Percentiles rank a stretch among this genome's conserved stretches.
phyloP scores from a whole-genome alignment of 2,113 vertebrate species.

The Hylia prasina region DNA sequence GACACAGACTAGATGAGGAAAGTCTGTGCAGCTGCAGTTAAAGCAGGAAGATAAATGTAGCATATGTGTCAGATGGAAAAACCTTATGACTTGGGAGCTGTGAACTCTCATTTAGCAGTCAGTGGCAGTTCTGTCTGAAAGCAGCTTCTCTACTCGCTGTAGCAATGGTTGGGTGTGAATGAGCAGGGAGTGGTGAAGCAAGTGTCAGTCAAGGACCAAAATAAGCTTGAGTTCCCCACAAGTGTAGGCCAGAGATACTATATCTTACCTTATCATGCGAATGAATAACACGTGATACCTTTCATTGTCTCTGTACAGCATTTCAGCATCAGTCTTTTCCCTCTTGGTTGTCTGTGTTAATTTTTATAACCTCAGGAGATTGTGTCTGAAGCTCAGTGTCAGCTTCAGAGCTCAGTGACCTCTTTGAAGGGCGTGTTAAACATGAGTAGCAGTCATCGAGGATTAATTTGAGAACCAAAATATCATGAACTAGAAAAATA shows the following conservation, averaged over 20 bases:
- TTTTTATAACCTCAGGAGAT: background rate
- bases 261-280: background rate
- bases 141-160: fast-evolving
- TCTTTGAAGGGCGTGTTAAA: background rate
- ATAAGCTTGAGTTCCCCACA: background rate
- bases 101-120: background rate
- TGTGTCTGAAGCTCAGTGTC: background rate
- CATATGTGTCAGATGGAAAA: background rate
- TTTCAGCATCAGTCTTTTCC: background rate
- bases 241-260: background rate
- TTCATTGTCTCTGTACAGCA: background rate
- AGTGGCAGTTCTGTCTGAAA: background rate
- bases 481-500: background rate
- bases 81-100: background rate
- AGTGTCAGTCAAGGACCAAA: background rate
- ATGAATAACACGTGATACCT: background rate
- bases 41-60: background rate
- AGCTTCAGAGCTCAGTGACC: background rate
- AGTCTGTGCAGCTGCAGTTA: background rate
- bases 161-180: background rate
- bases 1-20: background rate
- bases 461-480: background rate
- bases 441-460: background rate
- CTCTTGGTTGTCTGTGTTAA: background rate
- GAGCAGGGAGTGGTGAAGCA: background rate